phyloP scores from a whole-genome alignment of 2,888 invertebrate genomes.

The Tortricodes alternella region DNA sequence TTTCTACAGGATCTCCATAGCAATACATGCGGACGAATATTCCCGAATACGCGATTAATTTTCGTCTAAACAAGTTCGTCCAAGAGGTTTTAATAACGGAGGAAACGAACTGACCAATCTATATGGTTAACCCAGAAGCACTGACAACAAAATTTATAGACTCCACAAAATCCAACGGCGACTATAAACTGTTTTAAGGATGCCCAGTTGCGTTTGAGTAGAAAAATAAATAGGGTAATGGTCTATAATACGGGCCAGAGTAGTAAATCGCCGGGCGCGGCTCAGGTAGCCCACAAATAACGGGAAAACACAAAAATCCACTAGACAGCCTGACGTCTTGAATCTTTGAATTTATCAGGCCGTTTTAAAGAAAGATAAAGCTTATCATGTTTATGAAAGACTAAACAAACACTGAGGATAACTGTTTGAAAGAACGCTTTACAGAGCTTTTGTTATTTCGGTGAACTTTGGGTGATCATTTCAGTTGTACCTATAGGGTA shows the following conservation, averaged over 20 bases:
- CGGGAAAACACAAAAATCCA: slow-evolving; percentile 12
- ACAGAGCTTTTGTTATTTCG: not conserved
- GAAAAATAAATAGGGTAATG: slow-evolving; percentile 25
- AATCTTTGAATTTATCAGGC: slow-evolving; percentile 16
- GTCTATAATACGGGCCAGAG: slow-evolving; percentile 16
- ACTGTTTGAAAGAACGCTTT: not conserved
- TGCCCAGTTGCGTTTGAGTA: slow-evolving; percentile 11
- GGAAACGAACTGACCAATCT: not conserved
- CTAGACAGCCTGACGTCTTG: slow-evolving; percentile 12
- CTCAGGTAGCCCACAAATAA: slow-evolving; percentile 21
- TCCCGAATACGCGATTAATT: too few relatives aligned
- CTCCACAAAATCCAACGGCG: slow-evolving; percentile 4
- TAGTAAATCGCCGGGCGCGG: slow-evolving; percentile 16
- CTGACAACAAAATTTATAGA: slow-evolving; percentile 8
- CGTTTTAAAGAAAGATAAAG: slow-evolving; percentile 15
- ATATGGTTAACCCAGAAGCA: slow-evolving; percentile 11
- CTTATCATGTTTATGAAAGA: slow-evolving; percentile 12
- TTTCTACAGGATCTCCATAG: not conserved
- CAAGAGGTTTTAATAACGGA: too few relatives aligned
- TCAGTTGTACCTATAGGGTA: too few relatives aligned
- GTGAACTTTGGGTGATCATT: too few relatives aligned
- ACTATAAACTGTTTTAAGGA: slow-evolving; percentile 22
- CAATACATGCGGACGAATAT: not conserved
- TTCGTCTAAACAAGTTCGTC: too few relatives aligned
- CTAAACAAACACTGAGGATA: not conserved